Evolutionary conservation across 1,140 invertebrate species (phyloP).

Genomic region (Hycleus phaleratus): DNA sequence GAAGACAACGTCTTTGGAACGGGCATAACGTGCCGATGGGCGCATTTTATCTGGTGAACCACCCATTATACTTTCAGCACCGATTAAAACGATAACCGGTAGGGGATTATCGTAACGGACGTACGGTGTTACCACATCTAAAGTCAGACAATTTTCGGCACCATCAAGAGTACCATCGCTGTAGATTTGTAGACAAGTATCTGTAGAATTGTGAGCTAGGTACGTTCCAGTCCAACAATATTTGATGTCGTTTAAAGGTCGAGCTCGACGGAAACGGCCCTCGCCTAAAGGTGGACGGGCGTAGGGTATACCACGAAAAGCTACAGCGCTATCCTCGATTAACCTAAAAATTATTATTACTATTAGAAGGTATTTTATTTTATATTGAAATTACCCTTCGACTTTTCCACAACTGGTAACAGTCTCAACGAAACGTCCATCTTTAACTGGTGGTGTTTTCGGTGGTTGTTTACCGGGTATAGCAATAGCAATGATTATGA

Average conservation of each 20-base stretch:
- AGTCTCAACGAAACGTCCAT: conserved; percentile 63
- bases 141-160: conserved; percentile 69
- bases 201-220: conserved; percentile 56
- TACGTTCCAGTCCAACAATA: conserved; percentile 76
- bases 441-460: conserved; percentile 46
- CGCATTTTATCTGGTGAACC: conserved; percentile 53
- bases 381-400: conserved; percentile 52
- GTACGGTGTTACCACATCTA: conserved; percentile 69
- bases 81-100: conserved; percentile 75
- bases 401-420: conserved; percentile 70
- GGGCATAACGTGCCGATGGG: conserved; percentile 41
- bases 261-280: conserved; percentile 63
- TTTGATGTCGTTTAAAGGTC: conserved; percentile 54
- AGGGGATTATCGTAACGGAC: conserved; percentile 63
- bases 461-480: conserved; percentile 45
- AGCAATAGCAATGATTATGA: conserved; percentile 56
- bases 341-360: conserved; percentile 44
- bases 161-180: conserved; percentile 57
- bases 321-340: conserved; percentile 65
- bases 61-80: conserved; percentile 66
- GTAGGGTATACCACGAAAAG: conserved; percentile 80
- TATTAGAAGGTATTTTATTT: background rate
- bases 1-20: conserved; percentile 71
- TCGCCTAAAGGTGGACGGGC: conserved; percentile 66
- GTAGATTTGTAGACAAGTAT: conserved; percentile 59